Conservation (phyloP, 2,113 vertebrate genomes). For the Pelobates fuscus region DNA sequence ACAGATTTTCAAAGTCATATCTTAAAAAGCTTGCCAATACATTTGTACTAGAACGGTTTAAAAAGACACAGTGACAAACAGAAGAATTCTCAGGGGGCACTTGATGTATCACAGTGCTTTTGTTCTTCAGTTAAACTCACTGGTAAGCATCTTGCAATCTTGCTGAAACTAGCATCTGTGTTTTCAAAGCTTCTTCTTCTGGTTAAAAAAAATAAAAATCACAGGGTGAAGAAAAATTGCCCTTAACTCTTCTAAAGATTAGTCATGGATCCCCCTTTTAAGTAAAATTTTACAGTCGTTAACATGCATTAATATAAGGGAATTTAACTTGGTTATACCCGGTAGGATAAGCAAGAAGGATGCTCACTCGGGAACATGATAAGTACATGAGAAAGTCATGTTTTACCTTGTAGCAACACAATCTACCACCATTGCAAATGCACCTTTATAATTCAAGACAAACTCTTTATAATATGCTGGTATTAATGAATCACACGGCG, state of each 20-base stretch:
- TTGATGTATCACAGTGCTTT: slow-evolving; percentile 53
- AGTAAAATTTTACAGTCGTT: no score
- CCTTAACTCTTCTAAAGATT: slow-evolving; percentile 50
- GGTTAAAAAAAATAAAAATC: slow-evolving; percentile 4
- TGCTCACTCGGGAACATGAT: no score
- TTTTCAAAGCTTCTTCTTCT: slow-evolving; percentile 51
- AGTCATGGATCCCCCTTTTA: slow-evolving; percentile 6
- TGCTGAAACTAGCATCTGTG: slow-evolving; percentile 50
- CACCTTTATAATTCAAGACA: no score
- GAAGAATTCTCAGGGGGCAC: slow-evolving; percentile 52
- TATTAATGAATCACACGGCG: no score
- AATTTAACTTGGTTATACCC: no score
- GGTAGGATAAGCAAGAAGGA: no score
- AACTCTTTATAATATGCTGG: no score
- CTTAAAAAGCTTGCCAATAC: slow-evolving; percentile 43
- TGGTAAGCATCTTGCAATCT: slow-evolving; percentile 52
- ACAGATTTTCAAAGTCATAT: slow-evolving; percentile 30
- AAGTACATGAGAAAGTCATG: no score
- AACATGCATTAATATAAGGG: no score
- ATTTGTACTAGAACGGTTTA: slow-evolving; percentile 52
- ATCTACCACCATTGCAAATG: no score
- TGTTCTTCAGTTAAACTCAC: slow-evolving; percentile 55
- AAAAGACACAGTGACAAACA: slow-evolving; percentile 56
- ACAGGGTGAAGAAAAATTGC: slow-evolving; percentile 50
- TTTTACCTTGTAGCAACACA: no score